Evolutionary conservation across 2,888 invertebrate species (phyloP).

Genomic region (Aphelenchoides bicaudatus): DNA sequence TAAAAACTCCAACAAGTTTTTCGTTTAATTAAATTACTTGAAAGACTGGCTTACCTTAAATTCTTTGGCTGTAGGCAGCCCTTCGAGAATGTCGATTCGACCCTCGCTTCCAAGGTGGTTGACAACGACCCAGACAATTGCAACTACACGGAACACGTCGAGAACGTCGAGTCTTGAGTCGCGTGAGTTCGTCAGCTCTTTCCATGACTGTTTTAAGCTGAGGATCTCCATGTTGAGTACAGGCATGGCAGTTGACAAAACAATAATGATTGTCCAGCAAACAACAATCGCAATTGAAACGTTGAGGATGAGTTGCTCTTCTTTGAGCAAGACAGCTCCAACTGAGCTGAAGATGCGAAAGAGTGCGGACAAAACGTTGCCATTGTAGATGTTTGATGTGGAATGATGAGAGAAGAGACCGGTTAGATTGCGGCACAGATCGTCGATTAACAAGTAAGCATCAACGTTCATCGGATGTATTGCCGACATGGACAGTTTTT

Average conservation of each 20-base stretch:
- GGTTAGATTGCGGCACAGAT: too few species aligned
- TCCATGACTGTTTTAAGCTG: slow-evolving; percentile 3
- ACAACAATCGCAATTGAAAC: background rate
- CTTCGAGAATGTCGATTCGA: slow-evolving; percentile 52
- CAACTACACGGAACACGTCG: slow-evolving; percentile 48
- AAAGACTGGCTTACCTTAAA: slow-evolving; percentile 42
- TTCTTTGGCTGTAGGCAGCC: slow-evolving; percentile 43
- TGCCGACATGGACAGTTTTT: too few species aligned
- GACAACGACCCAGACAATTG: slow-evolving; percentile 57
- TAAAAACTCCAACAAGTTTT: too few species aligned
- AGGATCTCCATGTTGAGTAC: background rate
- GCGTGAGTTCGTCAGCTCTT: slow-evolving; percentile 19
- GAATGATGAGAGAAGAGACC: too few species aligned
- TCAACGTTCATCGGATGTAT: too few species aligned
- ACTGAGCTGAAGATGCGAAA: too few species aligned
- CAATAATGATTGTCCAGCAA: background rate
- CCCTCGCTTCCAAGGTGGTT: slow-evolving; percentile 57
- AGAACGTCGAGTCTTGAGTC: slow-evolving; percentile 30
- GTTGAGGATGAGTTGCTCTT: background rate
- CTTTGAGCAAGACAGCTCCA: background rate
- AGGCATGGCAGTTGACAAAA: background rate
- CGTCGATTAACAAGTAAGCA: too few species aligned
- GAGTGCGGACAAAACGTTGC: too few species aligned
- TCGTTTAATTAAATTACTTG: background rate
- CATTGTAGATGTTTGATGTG: too few species aligned